Percentiles rank a stretch among this genome's conserved stretches.
Evolutionary conservation across 2,113 vertebrate genomes (phyloP).

Genomic region (Carollia perspicillata): DNA sequence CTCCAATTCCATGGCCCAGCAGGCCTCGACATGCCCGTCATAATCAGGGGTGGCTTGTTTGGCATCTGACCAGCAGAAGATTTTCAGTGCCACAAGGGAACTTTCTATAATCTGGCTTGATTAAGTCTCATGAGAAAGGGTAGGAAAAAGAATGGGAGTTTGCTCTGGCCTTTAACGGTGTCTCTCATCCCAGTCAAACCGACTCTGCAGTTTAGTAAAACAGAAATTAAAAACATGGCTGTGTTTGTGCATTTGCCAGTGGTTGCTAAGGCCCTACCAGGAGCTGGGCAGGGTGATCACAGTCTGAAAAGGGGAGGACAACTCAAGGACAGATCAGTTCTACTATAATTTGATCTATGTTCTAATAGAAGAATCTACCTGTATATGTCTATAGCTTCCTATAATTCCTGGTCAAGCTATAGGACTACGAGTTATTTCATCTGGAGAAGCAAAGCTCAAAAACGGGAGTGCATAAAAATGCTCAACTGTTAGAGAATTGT

Average conservation of each 20-base stretch:
- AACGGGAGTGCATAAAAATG: neutral
- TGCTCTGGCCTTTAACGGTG: neutral
- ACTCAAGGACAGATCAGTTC: neutral
- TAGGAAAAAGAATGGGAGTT: neutral
- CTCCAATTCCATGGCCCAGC: neutral
- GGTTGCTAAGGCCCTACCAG: accelerated
- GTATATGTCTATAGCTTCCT: neutral
- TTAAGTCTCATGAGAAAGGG: neutral
- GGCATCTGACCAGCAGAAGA: neutral
- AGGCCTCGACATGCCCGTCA: neutral
- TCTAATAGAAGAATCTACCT: neutral
- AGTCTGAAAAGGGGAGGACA: neutral
- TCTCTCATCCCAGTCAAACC: neutral
- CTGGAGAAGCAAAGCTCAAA: neutral
- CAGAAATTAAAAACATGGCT: neutral
- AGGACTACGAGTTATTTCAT: neutral
- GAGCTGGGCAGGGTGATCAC: neutral
- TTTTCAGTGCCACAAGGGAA: accelerated
- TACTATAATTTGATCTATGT: neutral
- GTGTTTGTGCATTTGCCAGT: accelerated
- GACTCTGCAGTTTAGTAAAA: neutral
- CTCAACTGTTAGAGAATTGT: neutral
- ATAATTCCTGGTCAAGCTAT: neutral
- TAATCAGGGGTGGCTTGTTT: neutral
- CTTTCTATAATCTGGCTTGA: neutral